A percentile compares a stretch with the other conserved stretches of the same genome.
These are phyloP conservation scores for Caenorhabditis parvicauda DNA, from an alignment of 2,888 invertebrate genomes.

Conservation along the genomic window DNA sequence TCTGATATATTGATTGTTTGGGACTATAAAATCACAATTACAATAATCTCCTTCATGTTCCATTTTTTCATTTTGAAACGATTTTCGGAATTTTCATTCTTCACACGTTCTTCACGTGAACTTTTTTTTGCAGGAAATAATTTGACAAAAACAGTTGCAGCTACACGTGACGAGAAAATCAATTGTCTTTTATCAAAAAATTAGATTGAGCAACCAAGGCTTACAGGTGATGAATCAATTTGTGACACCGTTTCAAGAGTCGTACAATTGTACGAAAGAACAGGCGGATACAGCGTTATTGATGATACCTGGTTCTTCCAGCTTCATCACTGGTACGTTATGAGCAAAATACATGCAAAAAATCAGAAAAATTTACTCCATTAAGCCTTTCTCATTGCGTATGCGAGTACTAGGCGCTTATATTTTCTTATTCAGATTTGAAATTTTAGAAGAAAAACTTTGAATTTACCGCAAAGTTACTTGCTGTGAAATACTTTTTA, in stretches of 20 bases:
- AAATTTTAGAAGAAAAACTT: no score
- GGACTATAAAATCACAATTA: neutral
- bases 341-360: neutral
- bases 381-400: no score
- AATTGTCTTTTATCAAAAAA: neutral
- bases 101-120: neutral
- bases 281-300: constrained; percentile 36
- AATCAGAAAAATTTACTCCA: neutral
- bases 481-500: neutral
- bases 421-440: no score
- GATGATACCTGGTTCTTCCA: constrained; percentile 33
- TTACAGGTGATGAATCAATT: constrained; percentile 41
- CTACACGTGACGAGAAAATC: no score
- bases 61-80: neutral
- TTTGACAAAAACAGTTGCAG: neutral
- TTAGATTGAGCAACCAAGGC: neutral
- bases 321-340: constrained; percentile 30
- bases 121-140: neutral
- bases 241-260: constrained; percentile 26
- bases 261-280: constrained; percentile 33
- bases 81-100: neutral
- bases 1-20: no score
- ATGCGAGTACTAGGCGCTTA: no score
- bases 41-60: neutral
- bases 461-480: no score